A percentile compares a stretch with the other conserved stretches of the same genome.
phyloP scores from a whole-genome alignment of 2,113 vertebrate species.

The Fregata magnificens region DNA sequence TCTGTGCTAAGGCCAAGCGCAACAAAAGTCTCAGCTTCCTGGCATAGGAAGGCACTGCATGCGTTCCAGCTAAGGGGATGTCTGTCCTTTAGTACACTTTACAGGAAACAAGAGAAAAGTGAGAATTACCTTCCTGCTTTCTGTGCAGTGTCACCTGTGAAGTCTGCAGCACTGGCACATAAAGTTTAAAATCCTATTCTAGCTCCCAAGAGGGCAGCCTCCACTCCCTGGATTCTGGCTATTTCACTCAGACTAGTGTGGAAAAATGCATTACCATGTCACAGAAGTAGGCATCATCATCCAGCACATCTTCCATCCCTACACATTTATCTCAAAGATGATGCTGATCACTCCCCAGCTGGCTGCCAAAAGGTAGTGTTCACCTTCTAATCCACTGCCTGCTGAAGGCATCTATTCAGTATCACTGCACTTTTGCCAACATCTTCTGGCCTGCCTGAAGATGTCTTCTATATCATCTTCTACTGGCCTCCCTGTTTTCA shows the following conservation, averaged over 20 bases:
- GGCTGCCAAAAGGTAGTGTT: not conserved
- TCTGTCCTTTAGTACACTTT: not conserved
- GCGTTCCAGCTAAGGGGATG: not conserved
- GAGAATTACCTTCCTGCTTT: not conserved
- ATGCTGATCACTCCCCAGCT: not conserved
- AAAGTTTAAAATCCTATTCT: not conserved
- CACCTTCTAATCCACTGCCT: not conserved
- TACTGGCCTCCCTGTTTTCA: not conserved
- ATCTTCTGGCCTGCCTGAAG: not conserved
- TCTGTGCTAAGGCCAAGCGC: not conserved
- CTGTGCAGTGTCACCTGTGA: not conserved
- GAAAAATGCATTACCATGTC: not conserved
- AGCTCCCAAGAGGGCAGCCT: not conserved
- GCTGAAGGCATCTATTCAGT: not conserved
- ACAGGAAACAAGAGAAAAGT: not conserved
- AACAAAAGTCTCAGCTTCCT: not conserved
- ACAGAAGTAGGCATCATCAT: not conserved
- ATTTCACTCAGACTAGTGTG: not conserved
- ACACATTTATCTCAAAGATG: not conserved
- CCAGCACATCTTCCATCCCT: not conserved
- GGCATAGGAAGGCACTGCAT: not conserved
- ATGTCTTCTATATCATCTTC: too few relatives aligned
- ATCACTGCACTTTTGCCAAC: not conserved
- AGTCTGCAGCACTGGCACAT: not conserved
- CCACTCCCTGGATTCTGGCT: not conserved